These are phyloP conservation scores for Aradophagus sp. DNA, from an alignment of 1,140 invertebrate species.

Conservation along the genomic window DNA sequence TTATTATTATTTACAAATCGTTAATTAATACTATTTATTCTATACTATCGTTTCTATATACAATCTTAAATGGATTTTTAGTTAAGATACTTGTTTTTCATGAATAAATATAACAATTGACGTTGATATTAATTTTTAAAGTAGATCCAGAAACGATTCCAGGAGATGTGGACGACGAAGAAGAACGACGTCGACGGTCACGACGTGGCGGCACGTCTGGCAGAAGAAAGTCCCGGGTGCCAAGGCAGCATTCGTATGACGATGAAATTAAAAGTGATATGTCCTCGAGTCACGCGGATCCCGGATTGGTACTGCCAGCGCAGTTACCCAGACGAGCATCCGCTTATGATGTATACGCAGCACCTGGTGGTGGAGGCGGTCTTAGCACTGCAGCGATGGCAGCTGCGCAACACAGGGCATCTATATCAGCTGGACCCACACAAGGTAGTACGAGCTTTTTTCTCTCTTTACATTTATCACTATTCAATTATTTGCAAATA, in stretches of 20 bases:
- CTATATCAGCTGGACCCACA: conserved; percentile 59
- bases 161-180: conserved; percentile 65
- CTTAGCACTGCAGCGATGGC: conserved; percentile 66
- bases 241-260: conserved; percentile 86
- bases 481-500: too few relatives aligned
- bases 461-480: too few relatives aligned
- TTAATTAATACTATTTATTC: too few relatives aligned
- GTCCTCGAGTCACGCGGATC: conserved; percentile 64
- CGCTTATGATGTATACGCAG: conserved; percentile 84
- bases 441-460: conserved; percentile 61
- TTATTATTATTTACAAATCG: too few relatives aligned
- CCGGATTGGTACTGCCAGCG: conserved; percentile 78
- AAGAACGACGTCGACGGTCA: conserved; percentile 62
- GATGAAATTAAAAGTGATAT: conserved; percentile 80
- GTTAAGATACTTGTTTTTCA: background rate
- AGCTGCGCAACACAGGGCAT: conserved; percentile 66
- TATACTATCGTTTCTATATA: too few relatives aligned
- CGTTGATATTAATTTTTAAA: background rate
- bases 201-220: conserved; percentile 62
- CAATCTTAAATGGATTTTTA: too few relatives aligned
- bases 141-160: conserved; percentile 41
- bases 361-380: conserved; percentile 61
- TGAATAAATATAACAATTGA: too few relatives aligned
- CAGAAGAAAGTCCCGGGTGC: conserved; percentile 81
- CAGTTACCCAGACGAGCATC: conserved; percentile 84